Conservation (phyloP, 2,797 vertebrate genomes). For the Clarias platycephalus region DNA sequence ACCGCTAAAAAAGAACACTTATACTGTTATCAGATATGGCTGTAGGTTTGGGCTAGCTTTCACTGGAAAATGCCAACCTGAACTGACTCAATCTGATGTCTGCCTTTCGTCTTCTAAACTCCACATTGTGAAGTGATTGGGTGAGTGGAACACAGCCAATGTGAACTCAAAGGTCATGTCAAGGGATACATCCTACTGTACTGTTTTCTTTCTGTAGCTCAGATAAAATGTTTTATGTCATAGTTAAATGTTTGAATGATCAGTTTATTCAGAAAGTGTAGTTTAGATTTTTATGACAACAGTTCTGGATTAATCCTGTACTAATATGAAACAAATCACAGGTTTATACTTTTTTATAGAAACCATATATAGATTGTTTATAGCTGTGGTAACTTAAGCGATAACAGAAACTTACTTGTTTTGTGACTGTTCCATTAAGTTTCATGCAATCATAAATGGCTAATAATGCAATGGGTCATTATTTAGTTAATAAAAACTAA, state of each 20-base stretch:
- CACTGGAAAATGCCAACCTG: constrained; percentile 11
- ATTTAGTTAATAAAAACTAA: not conserved
- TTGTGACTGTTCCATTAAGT: not conserved
- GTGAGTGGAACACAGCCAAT: not conserved
- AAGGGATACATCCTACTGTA: not conserved
- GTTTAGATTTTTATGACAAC: not conserved
- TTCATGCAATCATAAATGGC: not conserved
- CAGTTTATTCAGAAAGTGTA: not conserved
- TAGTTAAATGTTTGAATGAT: not conserved
- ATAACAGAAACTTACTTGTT: not conserved
- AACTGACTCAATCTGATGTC: constrained; percentile 9
- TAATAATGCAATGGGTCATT: not conserved
- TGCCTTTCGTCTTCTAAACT: not conserved
- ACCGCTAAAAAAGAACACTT: not conserved
- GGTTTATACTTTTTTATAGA: not conserved
- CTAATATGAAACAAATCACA: not conserved
- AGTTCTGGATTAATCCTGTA: not conserved
- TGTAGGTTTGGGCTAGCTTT: constrained; percentile 7
- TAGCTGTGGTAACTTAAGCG: not conserved
- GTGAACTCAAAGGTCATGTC: not conserved
- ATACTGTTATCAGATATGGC: not conserved
- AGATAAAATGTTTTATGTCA: not conserved
- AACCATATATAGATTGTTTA: not conserved
- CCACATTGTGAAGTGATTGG: not conserved
- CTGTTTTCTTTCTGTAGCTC: not conserved